Conservation (phyloP, 2,888 invertebrate species). For the Drosophila fungiperda region DNA sequence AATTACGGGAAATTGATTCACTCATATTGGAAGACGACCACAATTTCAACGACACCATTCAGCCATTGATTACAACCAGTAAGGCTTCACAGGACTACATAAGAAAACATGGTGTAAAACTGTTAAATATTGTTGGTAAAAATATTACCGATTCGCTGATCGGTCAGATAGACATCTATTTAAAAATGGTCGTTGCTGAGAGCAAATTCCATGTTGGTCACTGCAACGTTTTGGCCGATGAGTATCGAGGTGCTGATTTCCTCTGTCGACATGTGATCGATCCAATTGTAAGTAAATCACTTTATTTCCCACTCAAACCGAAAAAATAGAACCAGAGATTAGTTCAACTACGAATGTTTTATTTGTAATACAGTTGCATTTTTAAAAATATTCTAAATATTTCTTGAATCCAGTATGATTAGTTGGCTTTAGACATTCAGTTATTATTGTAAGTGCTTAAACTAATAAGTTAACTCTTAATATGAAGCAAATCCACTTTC, state of each 20-base stretch:
- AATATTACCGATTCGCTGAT: slow-evolving; percentile 23
- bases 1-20: not conserved
- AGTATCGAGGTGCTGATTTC: slow-evolving; percentile 4
- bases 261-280: slow-evolving; percentile 25
- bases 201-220: slow-evolving; percentile 9
- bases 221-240: slow-evolving; percentile 12
- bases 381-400: not conserved
- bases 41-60: slow-evolving; percentile 4
- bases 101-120: not conserved
- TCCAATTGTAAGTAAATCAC: slow-evolving; percentile 35
- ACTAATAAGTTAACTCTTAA: too few relatives aligned
- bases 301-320: not conserved
- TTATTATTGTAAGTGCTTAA: not conserved
- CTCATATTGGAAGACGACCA: not conserved
- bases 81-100: slow-evolving; percentile 4
- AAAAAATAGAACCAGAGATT: not conserved
- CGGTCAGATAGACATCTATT: not conserved
- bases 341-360: too few relatives aligned
- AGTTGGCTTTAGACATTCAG: not conserved
- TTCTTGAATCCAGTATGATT: not conserved
- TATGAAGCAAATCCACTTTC: too few relatives aligned
- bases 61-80: not conserved
- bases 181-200: slow-evolving; percentile 2
- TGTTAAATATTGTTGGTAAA: slow-evolving; percentile 6
- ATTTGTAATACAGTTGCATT: not conserved